Conservation (phyloP, 2,797 vertebrate genomes). For the Urosaurus nigricauda region DNA sequence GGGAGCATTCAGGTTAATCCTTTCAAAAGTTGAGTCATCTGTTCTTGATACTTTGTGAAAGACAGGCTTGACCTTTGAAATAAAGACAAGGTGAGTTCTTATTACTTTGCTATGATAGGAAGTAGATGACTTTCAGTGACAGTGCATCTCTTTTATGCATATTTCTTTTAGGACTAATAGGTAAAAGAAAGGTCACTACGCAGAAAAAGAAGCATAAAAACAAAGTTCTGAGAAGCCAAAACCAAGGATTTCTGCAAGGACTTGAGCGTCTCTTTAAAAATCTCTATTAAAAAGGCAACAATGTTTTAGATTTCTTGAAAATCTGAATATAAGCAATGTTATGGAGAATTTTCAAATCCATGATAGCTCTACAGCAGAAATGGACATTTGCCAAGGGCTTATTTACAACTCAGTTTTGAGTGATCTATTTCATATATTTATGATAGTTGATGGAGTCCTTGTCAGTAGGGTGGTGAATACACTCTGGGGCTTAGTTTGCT, state of each 20-base stretch:
- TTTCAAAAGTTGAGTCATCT: neutral
- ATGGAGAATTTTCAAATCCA: neutral
- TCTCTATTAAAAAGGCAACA: neutral
- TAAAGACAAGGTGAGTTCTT: slow-evolving; percentile 22
- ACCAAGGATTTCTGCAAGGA: neutral
- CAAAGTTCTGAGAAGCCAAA: neutral
- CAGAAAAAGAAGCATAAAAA: neutral
- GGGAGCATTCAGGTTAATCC: neutral
- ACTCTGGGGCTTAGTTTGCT: no score
- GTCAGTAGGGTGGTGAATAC: no score
- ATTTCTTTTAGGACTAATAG: slow-evolving; percentile 26
- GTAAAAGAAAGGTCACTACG: slow-evolving; percentile 1
- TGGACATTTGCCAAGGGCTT: no score
- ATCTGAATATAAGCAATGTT: neutral
- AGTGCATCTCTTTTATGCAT: neutral
- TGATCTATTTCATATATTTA: neutral
- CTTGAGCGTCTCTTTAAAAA: neutral
- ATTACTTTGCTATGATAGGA: neutral
- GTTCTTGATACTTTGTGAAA: neutral
- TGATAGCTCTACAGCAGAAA: neutral
- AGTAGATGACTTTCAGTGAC: neutral
- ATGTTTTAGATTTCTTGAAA: neutral
- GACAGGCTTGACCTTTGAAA: slow-evolving; percentile 18
- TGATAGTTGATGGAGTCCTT: no score
- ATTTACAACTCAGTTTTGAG: neutral